These are phyloP conservation scores for Propithecus deckenii DNA, from an alignment of 2,797 vertebrate species.

Conservation along the genomic window DNA sequence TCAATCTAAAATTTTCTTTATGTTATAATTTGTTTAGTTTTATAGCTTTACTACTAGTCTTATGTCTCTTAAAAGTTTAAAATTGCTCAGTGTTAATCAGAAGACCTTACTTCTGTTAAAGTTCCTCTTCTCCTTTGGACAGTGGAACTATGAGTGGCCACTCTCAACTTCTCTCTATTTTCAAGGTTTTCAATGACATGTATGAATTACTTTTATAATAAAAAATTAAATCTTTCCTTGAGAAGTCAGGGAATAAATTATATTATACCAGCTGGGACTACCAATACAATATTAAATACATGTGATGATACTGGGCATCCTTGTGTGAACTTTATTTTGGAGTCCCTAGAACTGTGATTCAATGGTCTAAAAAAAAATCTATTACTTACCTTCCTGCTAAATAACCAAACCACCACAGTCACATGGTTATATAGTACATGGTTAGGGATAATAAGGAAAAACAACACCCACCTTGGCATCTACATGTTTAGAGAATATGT, in stretches of 20 bases:
- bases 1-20: not conserved
- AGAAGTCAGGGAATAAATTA: not conserved
- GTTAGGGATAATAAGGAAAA: conserved; percentile 13
- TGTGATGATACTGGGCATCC: not conserved
- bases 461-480: not conserved
- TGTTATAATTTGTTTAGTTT: not conserved
- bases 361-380: not conserved
- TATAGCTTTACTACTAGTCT: not conserved
- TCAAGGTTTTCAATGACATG: conserved; percentile 1
- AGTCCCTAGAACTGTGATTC: not conserved
- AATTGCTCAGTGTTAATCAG: not conserved
- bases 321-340: conserved; percentile 29
- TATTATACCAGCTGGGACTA: not conserved
- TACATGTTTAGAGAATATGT: not conserved
- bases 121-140: not conserved
- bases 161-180: not conserved
- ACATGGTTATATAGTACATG: not conserved
- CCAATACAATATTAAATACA: not conserved
- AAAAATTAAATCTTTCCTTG: not conserved
- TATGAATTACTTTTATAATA: not conserved
- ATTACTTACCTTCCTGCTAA: not conserved
- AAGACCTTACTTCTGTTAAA: not conserved
- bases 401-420: not conserved
- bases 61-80: not conserved
- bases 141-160: not conserved